Percentiles rank a stretch among this genome's conserved stretches.
phyloP scores from a whole-genome alignment of 2,113 vertebrate species.

The Ardeotis arabs region DNA sequence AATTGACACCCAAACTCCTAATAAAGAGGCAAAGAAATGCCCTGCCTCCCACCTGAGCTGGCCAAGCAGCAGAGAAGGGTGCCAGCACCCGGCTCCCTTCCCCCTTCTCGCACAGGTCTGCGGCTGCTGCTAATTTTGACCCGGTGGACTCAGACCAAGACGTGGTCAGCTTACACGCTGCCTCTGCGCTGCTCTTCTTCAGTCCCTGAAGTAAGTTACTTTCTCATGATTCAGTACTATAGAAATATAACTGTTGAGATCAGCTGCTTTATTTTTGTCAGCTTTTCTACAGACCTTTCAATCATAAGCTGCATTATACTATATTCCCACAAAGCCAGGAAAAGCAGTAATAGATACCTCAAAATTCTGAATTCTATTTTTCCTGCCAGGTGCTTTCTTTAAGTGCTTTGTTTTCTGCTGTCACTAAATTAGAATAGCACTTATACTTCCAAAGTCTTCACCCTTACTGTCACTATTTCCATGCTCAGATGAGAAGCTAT shows the following conservation, averaged over 20 bases:
- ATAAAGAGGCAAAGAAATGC: neutral
- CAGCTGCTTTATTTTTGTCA: slow-evolving; percentile 63
- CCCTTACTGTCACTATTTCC: slow-evolving; percentile 11
- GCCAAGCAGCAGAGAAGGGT: neutral
- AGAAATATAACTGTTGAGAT: slow-evolving; percentile 63
- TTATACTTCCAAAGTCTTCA: neutral
- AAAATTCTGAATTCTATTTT: slow-evolving; percentile 24
- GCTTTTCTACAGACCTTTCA: slow-evolving; percentile 56
- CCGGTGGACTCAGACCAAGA: slow-evolving; percentile 36
- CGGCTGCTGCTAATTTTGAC: slow-evolving; percentile 58
- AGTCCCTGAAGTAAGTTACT: slow-evolving; percentile 45
- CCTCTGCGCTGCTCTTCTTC: neutral
- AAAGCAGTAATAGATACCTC: slow-evolving; percentile 47
- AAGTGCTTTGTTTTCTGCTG: slow-evolving; percentile 36
- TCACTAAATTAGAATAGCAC: slow-evolving; percentile 13
- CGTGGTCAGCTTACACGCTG: slow-evolving; percentile 35
- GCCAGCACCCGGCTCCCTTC: neutral
- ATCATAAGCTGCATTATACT: slow-evolving; percentile 28
- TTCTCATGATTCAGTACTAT: slow-evolving; percentile 58
- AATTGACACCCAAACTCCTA: neutral
- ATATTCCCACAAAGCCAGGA: slow-evolving; percentile 15
- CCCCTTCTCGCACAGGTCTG: neutral
- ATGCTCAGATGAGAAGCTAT: neutral
- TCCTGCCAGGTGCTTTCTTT: slow-evolving; percentile 3
- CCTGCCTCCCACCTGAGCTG: neutral